Percentiles rank a stretch among this genome's conserved stretches.
phyloP scores from a whole-genome alignment of 2,888 invertebrate species.

The Crocallis elinguaria region DNA sequence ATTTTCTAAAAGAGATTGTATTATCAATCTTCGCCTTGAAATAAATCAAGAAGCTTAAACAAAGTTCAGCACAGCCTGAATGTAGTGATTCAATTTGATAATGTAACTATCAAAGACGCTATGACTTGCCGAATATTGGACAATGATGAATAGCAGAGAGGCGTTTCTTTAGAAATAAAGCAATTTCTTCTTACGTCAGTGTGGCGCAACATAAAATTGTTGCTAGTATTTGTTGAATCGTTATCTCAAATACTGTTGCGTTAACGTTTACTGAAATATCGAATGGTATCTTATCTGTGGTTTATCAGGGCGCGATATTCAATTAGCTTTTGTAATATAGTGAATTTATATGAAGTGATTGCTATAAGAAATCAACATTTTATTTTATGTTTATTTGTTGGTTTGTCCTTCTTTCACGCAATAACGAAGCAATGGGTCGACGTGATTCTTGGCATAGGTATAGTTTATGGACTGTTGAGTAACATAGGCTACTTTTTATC shows the following conservation, averaged over 20 bases:
- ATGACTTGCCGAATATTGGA: constrained; percentile 51
- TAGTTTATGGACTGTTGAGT: too few relatives aligned
- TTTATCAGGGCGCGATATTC: constrained; percentile 5
- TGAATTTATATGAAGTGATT: too few relatives aligned
- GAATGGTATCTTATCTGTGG: constrained; percentile 13
- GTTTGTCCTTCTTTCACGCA: too few relatives aligned
- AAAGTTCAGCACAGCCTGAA: constrained; percentile 28
- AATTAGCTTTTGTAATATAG: background rate
- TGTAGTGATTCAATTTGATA: constrained; percentile 41
- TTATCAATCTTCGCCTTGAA: constrained; percentile 23
- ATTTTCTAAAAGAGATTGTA: background rate
- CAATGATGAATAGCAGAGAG: constrained; percentile 47
- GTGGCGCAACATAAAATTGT: constrained; percentile 22
- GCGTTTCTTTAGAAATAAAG: constrained; percentile 43
- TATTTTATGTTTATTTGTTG: too few relatives aligned
- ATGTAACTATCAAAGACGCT: constrained; percentile 42
- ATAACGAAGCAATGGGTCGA: too few relatives aligned
- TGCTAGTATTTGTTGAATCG: constrained; percentile 14
- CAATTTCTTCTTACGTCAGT: constrained; percentile 48
- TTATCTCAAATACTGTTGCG: constrained; percentile 18
- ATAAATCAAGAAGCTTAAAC: constrained; percentile 21
- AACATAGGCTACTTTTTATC: too few relatives aligned
- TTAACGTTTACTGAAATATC: constrained; percentile 4
- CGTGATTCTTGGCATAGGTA: too few relatives aligned
- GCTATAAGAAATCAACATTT: too few relatives aligned